Evolutionary conservation across 2,797 vertebrate genomes (phyloP).

Genomic region (Merluccius polli): DNA sequence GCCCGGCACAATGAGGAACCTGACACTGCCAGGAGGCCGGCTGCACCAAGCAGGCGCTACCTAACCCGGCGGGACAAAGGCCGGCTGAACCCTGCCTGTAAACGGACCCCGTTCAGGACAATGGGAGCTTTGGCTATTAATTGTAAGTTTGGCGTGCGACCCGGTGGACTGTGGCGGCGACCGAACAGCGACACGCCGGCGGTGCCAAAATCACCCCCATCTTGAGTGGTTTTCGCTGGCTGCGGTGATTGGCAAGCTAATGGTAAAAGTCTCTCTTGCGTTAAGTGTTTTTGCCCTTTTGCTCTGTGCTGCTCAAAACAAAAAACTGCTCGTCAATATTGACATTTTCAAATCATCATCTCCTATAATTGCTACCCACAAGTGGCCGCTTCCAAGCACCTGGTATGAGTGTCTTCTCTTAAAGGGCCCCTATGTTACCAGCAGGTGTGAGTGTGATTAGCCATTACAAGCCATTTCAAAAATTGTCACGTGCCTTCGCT

Average conservation of each 20-base stretch:
- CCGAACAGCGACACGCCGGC: neutral
- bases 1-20: constrained; percentile 61
- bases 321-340: neutral
- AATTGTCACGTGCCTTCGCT: no score
- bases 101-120: constrained; percentile 55
- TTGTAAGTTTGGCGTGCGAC: constrained; percentile 25
- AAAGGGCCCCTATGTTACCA: no score
- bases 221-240: neutral
- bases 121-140: constrained; percentile 48
- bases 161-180: constrained; percentile 18
- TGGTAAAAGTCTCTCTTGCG: neutral
- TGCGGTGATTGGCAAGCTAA: neutral
- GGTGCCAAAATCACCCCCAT: neutral
- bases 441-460: no score
- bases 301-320: neutral
- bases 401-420: no score
- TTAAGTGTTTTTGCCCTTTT: neutral
- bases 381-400: no score
- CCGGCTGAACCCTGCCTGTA: constrained; percentile 51
- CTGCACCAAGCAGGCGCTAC: constrained; percentile 38
- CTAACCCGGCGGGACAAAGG: constrained; percentile 47
- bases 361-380: neutral
- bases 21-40: constrained; percentile 60
- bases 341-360: neutral
- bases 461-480: no score